phyloP scores from a whole-genome alignment of 2,888 invertebrate species.

The Dexiosoma caninum region DNA sequence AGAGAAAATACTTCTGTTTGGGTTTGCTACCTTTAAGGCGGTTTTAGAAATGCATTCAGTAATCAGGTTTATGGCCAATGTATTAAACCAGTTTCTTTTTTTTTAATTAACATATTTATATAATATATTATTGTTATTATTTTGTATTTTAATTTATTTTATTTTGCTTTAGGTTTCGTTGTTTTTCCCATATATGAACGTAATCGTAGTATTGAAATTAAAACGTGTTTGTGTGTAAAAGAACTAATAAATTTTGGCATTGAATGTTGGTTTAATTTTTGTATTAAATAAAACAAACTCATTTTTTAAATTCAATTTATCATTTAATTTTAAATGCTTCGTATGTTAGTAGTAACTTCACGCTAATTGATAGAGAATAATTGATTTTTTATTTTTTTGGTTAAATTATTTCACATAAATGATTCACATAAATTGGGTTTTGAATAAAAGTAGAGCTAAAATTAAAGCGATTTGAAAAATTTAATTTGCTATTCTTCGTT shows the following conservation, averaged over 20 bases:
- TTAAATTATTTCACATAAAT: background rate
- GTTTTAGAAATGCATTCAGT: background rate
- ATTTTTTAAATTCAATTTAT: background rate
- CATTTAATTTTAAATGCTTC: background rate
- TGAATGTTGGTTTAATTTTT: slow-evolving; percentile 6
- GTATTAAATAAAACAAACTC: background rate
- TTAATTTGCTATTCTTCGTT: too few relatives aligned
- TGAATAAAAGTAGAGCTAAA: too few relatives aligned
- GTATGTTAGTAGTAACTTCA: background rate
- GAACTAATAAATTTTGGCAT: slow-evolving; percentile 21
- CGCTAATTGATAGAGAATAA: background rate
- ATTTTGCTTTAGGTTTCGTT: too few relatives aligned
- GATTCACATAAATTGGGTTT: background rate
- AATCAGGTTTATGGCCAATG: background rate
- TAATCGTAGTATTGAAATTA: slow-evolving; percentile 1
- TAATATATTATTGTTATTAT: background rate
- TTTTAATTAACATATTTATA: background rate
- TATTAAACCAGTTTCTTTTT: background rate
- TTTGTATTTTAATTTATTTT: background rate
- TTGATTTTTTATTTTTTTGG: background rate
- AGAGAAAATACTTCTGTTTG: background rate
- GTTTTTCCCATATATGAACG: too few relatives aligned
- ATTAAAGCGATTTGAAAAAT: too few relatives aligned
- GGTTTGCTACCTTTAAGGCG: background rate
- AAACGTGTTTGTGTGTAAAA: slow-evolving; percentile 22